phyloP scores from a whole-genome alignment of 1,140 invertebrate genomes.

The Formica selysi region DNA sequence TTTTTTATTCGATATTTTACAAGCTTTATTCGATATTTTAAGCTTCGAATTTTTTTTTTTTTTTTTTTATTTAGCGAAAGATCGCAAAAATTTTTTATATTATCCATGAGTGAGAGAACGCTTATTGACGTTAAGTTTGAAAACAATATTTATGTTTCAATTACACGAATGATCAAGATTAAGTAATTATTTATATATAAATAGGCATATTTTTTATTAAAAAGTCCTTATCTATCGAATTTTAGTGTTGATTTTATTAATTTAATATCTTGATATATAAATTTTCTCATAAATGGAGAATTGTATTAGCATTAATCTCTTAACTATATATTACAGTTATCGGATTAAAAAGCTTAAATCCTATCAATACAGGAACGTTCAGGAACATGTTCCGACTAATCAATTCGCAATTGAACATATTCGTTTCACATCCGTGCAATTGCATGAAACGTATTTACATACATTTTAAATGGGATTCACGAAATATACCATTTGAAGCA shows the following conservation, averaged over 20 bases:
- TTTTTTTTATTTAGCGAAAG: no score
- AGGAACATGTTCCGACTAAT: slow-evolving; percentile 36
- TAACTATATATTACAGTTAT: slow-evolving; percentile 16
- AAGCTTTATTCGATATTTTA: no score
- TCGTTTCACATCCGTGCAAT: neutral
- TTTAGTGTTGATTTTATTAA: slow-evolving; percentile 24
- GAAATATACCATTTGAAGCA: neutral
- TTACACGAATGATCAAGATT: neutral
- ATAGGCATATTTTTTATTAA: slow-evolving; percentile 13
- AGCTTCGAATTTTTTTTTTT: no score
- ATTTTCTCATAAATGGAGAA: slow-evolving; percentile 25
- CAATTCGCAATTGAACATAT: slow-evolving; percentile 20
- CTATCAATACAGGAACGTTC: slow-evolving; percentile 15
- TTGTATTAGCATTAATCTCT: slow-evolving; percentile 31
- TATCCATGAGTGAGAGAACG: no score
- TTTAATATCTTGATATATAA: slow-evolving; percentile 16
- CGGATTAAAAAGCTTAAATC: slow-evolving; percentile 47
- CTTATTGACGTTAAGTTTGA: no score
- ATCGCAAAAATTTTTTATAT: no score
- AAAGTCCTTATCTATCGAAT: neutral
- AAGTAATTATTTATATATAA: neutral
- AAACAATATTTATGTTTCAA: neutral
- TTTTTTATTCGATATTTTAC: neutral
- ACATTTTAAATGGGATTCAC: neutral
- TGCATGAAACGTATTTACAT: slow-evolving; percentile 32